Evolutionary conservation across 92 coral and sea anemone genomes (phyloP).

Genomic region (Desmophyllum pertusum): DNA sequence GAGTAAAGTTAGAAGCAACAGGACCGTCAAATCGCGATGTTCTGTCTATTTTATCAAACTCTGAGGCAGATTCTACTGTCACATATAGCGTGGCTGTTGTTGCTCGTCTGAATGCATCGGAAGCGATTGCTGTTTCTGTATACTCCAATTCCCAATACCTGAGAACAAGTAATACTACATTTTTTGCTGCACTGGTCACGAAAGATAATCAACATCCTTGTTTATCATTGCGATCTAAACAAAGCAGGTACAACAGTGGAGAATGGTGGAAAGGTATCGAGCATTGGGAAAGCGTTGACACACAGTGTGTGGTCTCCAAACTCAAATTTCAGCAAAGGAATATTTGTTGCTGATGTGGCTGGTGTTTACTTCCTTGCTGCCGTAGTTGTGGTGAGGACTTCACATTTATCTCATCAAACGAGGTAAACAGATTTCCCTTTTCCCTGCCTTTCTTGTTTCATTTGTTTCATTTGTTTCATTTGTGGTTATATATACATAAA

Average conservation of each 20-base stretch:
- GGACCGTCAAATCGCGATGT: constrained; percentile 14
- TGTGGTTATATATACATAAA: neutral
- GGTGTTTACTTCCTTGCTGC: constrained; percentile 61
- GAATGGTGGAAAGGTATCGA: constrained; percentile 47
- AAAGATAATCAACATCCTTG: neutral
- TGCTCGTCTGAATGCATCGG: constrained; percentile 40
- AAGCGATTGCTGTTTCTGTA: constrained; percentile 30
- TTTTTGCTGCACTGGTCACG: constrained; percentile 54
- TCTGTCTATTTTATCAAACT: constrained; percentile 10
- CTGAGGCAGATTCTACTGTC: constrained; percentile 18
- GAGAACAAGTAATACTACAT: constrained; percentile 1
- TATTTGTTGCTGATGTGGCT: constrained; percentile 45
- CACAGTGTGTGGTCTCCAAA: constrained; percentile 13
- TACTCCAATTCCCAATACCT: constrained; percentile 16
- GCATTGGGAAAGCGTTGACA: constrained; percentile 44
- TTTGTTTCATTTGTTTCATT: too few species aligned
- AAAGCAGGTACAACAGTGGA: constrained; percentile 26
- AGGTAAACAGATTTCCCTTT: constrained; percentile 16
- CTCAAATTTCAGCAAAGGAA: constrained; percentile 43
- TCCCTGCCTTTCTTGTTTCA: neutral
- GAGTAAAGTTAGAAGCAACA: constrained; percentile 15
- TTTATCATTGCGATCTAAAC: constrained; percentile 24
- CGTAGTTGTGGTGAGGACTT: constrained; percentile 19
- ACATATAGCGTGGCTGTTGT: constrained; percentile 45
- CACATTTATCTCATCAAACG: neutral